A percentile compares a stretch with the other conserved stretches of the same genome.
phyloP scores from a whole-genome alignment of 2,113 vertebrate species.

The Myiopsitta monachus region DNA sequence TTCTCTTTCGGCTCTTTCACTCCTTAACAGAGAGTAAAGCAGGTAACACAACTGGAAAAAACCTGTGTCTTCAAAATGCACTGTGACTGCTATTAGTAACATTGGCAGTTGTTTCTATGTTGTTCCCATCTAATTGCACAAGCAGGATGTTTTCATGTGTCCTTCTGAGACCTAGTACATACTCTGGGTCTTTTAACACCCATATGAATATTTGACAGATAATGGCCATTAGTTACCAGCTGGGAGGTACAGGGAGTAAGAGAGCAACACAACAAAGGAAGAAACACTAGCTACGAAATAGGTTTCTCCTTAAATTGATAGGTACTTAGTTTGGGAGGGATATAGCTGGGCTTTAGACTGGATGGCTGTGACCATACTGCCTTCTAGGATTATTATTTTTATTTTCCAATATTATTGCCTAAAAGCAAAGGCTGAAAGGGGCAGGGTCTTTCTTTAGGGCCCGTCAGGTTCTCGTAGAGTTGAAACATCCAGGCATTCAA shows the following conservation, averaged over 20 bases:
- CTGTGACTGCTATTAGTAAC: neutral
- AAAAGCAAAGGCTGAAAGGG: neutral
- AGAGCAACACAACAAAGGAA: neutral
- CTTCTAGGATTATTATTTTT: neutral
- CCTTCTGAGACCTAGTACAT: neutral
- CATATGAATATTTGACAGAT: neutral
- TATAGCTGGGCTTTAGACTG: neutral
- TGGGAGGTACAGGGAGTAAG: neutral
- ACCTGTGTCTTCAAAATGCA: neutral
- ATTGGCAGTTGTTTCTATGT: accelerated
- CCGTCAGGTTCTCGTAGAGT: neutral
- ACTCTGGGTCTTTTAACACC: neutral
- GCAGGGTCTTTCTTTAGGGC: accelerated
- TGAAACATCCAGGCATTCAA: accelerated
- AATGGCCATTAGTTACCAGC: neutral
- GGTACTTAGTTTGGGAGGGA: neutral
- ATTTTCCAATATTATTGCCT: neutral
- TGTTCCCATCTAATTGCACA: neutral
- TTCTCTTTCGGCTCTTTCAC: neutral
- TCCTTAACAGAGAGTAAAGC: neutral
- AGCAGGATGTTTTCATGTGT: neutral
- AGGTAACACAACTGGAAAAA: neutral
- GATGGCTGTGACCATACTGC: neutral
- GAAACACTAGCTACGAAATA: neutral
- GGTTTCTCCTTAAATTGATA: neutral